Base-by-base conservation (phyloP, 2,797 vertebrate genomes). In the Simalia tracyae region DNA sequence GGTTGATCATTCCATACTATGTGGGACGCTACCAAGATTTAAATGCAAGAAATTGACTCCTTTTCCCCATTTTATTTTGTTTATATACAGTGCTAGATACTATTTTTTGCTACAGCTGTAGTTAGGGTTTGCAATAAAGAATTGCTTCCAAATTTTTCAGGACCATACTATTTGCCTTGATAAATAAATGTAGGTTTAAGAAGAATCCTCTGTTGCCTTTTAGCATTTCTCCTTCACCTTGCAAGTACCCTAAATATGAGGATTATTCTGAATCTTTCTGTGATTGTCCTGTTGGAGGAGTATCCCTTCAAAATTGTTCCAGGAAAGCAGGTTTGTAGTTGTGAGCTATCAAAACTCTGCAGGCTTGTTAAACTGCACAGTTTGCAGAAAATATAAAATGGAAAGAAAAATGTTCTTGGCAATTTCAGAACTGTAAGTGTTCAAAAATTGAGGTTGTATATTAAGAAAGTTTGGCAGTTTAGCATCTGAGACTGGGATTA, bases 291-390 rank as follows among this genome's bases (percentile, higher is more conserved):
- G 93, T 94, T 95, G 94, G 93, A 94, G 94, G 95, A 96, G 93
- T 96, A 96, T 90, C 94, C 92, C 91, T 86, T 86, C 95, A 96
- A 97, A 96, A 97, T 96, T 96, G 94, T 95, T 96, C 96, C 94
- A 97, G 94, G 94, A 96, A 95, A 95, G 91, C 88, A 95, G 93
- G 94, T 87, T 96, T 96, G 94, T 95, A 96, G 94, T 96, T 96
- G 95, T 94, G 94, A 95, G 93, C 94, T 95, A 96, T 96, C 95
- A 96, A 95, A 96, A 93, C 81, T n/a, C 92, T 94, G 92, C 95
- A 95, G 93, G 95, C 94, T 95, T 96, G 95, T 95, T 96, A 95
- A 86, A 95, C 91, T 94, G 91, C 94, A 94, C 92, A 96, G 95
- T 96, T 96, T 95, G 93, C 94, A 94, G 96, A 95, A 92, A 97